Evolutionary conservation across 2,888 invertebrate genomes (phyloP), one percentile per base, ranked within the genome.

Genomic region (Exephanes ischioxanthus): DNA sequence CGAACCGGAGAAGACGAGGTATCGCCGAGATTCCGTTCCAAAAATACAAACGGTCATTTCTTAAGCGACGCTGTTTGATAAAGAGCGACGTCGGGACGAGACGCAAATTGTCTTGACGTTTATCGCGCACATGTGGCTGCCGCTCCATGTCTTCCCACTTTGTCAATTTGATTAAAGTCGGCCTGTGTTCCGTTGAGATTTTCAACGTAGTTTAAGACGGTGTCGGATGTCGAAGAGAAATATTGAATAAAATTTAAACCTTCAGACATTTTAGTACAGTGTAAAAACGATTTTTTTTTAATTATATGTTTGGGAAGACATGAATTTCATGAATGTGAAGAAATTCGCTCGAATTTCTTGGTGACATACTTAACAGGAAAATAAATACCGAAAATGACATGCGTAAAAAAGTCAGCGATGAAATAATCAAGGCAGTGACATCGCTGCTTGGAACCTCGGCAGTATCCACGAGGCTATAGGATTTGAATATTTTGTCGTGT

Each of bases 1-100:
- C 26, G 37, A 80, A 84, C 16, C 63, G 45, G 63, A 80, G 45
- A 71, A 80, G 75, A 76, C 71, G 66, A 66, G n/a, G 76, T 26
- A 66, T 80, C 63, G 73, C 19, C 53, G 66, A 76, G 48, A 76
- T 76, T 76, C 48, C 22, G 71, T 84, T 71, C 76, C 71, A 76
- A 80, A 84, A 84, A 84, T 84, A 80, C 80, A 30, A 80, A 71
- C 68, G 61, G 53, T 67, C 68, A 78, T 79, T 48, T 61, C 73
- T 73, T 63, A 26, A 80, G 41, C 51, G 33, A 68, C 66, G 63
- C 41, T 48, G 66, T 14, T 51, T 41, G 53, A 26, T 68, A 53
- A 41, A 71, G 26, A 26, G 68, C 73, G 48, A 63, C 33, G 16
- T 7, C 22, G 33, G 19, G 33, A 30, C 16, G 48, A 63, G 75